Base-by-base conservation (phyloP, 2,113 vertebrate species). In the Hylia prasina region DNA sequence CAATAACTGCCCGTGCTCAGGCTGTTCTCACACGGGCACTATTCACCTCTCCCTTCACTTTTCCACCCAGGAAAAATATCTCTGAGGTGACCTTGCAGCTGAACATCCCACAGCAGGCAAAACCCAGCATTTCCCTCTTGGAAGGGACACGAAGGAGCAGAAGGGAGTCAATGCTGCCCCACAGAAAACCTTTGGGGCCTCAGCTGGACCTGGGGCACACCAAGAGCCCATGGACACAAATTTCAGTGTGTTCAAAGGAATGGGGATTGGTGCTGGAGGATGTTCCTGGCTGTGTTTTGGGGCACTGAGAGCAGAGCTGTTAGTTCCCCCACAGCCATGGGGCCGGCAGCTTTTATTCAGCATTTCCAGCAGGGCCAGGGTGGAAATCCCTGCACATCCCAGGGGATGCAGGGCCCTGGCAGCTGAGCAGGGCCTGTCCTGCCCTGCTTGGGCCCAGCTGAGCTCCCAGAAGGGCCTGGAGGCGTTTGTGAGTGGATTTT, bases 351-450 rank as follows among this genome's bases (percentile, higher is more conserved):
- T 91, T 90, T 82, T 19, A 15, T 48, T 24, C 10, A 9, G 10
- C 24, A 0, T 13, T n/a, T 23, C 10, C 50, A 64, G 80, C 71
- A 81, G n/a, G 83, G 61, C 18, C 8, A 0, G 2, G 21, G 6
- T 82, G 75, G 48, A 47, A 93, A 79, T 40, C 30, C 39, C 64
- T n/a, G 16, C 93, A 57, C 64, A 33, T 35, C 18, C 20, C 54
- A 33, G 25, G 83, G 58, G 56, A 39, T 18, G 23, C 23, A 11
- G n/a, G 66, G 42, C 1, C 13, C 42, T 73, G 76, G 87, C 31
- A 69, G 77, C 87, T 47, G 19, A n/a, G 58, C 35, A 28, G 76
- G 50, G 27, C 89, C 75, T 50, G 54, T 70, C 13, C 25, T 86
- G 80, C 91, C 77, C 80, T 50, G 68, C 23, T 0, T 35, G 77